Conservation (phyloP, 1,140 invertebrate genomes). For the Akabosia matsudoensis region DNA sequence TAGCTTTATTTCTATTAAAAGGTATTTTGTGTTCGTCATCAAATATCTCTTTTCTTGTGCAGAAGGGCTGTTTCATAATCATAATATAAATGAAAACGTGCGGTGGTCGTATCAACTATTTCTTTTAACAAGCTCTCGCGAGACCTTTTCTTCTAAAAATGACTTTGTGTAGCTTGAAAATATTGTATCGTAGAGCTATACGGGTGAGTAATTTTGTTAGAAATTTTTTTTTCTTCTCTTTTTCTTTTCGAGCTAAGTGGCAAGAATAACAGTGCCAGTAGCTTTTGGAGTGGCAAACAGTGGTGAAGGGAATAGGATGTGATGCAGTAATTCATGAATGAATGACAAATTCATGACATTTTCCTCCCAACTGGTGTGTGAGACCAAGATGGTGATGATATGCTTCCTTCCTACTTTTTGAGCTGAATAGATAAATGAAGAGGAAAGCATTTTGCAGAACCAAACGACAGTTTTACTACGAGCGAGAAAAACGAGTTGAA, state of each 20-base stretch:
- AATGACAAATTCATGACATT: constrained; percentile 12
- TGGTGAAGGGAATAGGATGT: no score
- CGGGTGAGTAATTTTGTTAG: not conserved
- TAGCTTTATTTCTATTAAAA: no score
- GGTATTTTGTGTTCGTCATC: no score
- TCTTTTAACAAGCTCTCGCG: not conserved
- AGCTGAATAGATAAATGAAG: not conserved
- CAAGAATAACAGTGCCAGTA: no score
- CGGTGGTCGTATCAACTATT: not conserved
- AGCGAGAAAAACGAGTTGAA: not conserved
- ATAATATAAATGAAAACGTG: not conserved
- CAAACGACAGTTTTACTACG: not conserved
- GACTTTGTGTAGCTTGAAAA: not conserved
- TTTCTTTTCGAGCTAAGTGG: no score
- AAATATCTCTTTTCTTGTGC: no score
- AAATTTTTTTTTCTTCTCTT: no score
- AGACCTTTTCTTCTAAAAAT: not conserved
- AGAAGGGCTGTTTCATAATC: not conserved
- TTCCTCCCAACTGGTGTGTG: constrained; percentile 4
- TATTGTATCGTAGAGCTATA: not conserved
- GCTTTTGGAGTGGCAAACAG: no score
- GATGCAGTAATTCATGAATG: constrained; percentile 2
- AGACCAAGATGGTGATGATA: not conserved
- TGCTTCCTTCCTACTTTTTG: not conserved
- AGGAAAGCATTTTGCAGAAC: not conserved